Conservation (phyloP, 2,113 vertebrate genomes). For the Pedetes capensis region DNA sequence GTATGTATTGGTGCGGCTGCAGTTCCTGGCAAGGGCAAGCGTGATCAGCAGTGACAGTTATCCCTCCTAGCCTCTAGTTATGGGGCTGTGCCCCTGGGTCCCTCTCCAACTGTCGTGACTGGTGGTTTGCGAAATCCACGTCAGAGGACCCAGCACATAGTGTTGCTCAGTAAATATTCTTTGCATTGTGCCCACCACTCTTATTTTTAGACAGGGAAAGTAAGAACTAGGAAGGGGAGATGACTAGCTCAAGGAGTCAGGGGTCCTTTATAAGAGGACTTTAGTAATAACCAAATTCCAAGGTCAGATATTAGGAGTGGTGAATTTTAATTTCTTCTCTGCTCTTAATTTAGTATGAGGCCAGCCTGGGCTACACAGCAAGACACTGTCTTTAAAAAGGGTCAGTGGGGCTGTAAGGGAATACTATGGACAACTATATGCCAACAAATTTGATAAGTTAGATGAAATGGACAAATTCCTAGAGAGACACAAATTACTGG, state of each 20-base stretch:
- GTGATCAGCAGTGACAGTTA: not conserved
- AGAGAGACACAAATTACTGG: not conserved
- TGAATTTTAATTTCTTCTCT: constrained; percentile 9
- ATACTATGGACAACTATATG: not conserved
- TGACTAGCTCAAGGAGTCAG: not conserved
- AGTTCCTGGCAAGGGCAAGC: not conserved
- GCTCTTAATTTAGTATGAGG: not conserved
- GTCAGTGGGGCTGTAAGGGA: not conserved
- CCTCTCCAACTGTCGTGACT: not conserved
- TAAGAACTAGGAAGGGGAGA: not conserved
- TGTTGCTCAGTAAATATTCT: not conserved
- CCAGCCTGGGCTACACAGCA: not conserved
- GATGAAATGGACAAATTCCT: constrained; percentile 4
- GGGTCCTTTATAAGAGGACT: not conserved
- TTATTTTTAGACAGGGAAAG: not conserved
- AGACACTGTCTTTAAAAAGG: not conserved
- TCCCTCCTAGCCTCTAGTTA: not conserved
- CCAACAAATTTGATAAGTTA: not conserved
- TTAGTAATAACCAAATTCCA: not conserved
- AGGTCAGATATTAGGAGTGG: not conserved
- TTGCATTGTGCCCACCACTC: not conserved
- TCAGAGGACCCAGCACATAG: not conserved
- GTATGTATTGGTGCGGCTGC: not conserved
- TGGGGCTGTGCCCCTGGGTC: not conserved
- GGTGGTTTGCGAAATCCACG: not conserved